Percentiles rank a stretch among this genome's conserved stretches.
phyloP scores from a whole-genome alignment of 2,888 invertebrate genomes.

The Chrysomela aeneicollis region DNA sequence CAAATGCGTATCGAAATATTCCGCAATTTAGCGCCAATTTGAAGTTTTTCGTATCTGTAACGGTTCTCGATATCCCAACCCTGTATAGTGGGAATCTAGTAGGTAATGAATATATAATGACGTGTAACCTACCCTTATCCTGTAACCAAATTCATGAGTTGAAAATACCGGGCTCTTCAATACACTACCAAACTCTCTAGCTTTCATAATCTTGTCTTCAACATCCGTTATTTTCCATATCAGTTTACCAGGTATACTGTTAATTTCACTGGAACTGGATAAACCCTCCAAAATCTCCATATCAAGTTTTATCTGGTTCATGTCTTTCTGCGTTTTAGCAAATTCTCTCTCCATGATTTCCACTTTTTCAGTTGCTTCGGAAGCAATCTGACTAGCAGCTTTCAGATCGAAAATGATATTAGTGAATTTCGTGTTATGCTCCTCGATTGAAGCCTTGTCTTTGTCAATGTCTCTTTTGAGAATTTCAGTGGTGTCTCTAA shows the following conservation, averaged over 20 bases:
- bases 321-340: constrained; percentile 55
- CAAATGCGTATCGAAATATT: too few species aligned
- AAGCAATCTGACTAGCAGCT: constrained; percentile 63
- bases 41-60: too few species aligned
- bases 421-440: constrained; percentile 61
- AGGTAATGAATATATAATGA: too few species aligned
- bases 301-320: constrained; percentile 62
- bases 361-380: constrained; percentile 64
- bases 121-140: constrained; percentile 66
- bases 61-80: too few species aligned
- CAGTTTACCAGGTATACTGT: constrained; percentile 35
- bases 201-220: constrained; percentile 70
- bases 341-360: constrained; percentile 63
- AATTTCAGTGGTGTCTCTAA: constrained; percentile 53
- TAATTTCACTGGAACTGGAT: constrained; percentile 33
- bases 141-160: constrained; percentile 77
- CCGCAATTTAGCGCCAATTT: too few species aligned
- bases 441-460: constrained; percentile 52
- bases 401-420: constrained; percentile 63
- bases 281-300: constrained; percentile 61
- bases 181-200: constrained; percentile 70
- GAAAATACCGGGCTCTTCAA: constrained; percentile 74
- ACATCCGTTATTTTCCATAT: constrained; percentile 77
- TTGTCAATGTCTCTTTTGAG: constrained; percentile 46
- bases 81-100: too few species aligned